Base-by-base conservation (phyloP, 37 sponge, comb jelly and placozoan genomes). In the Chondrosia reniformis region DNA sequence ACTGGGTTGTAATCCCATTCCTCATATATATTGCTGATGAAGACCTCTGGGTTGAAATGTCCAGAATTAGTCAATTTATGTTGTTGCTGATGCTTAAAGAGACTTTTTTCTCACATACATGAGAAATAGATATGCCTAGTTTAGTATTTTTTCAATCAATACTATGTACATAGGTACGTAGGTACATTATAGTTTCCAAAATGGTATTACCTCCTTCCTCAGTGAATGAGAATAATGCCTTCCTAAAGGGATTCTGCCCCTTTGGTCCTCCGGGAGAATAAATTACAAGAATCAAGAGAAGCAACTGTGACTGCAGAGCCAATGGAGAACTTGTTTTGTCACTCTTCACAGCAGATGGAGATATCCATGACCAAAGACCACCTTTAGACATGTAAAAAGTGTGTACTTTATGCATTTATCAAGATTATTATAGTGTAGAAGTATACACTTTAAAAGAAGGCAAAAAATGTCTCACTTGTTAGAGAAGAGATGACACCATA, bases 291-390 rank as follows among this genome's bases (percentile, higher is more conserved):
- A 90, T 79, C 30, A 94, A 57, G 27, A 94, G 63, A 25, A 91
- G 79, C 24, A 94, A 85, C 34, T 91, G 76, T 42, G 90, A 83
- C 30, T 75, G 81, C 56, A 82, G 75, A 22, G 91, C 92, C 45
- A 94, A 77, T 24, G 88, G 92, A 41, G 91, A 81, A 38, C 59
- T 33, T n/a, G 15, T 15, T 3, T 42, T n/a, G 21, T 25, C 57
- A 3, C 28, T 64, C 19, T 40, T 44, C n/a, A n/a, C n/a, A 0
- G 73, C 31, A 3, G 45, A 24, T 27, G 19, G 39, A 0, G 87
- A 84, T 40, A 94, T 69, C 58, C 87, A 63, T 4, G 85, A 90
- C 82, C 80, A 89, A n/a, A 94, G 79, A 41, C 94, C 88, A 75
- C 92, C 94, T 94, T 71, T 9, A n/a, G n/a, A n/a, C n/a, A n/a